A percentile compares a stretch with the other conserved stretches of the same genome.
Conservation (phyloP, 2,797 vertebrate species). For the Coluber constrictor region DNA sequence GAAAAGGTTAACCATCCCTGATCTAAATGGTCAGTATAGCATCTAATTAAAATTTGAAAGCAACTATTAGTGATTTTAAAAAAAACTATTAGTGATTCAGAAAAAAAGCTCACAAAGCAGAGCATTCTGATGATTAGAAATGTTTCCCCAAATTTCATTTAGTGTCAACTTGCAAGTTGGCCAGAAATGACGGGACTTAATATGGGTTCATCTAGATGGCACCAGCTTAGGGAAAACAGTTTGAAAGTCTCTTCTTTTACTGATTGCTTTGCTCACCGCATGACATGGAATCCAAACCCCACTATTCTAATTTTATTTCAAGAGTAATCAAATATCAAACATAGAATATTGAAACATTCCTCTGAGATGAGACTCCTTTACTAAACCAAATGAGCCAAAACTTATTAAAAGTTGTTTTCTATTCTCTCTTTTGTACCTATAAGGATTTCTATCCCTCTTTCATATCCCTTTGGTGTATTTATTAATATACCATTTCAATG, state of each 20-base stretch:
- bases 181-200: not conserved
- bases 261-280: not conserved
- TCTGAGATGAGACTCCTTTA: not conserved
- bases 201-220: not conserved
- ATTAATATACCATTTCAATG: not conserved
- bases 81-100: not conserved
- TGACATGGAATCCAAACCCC: not conserved
- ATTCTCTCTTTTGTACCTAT: not conserved
- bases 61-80: not conserved
- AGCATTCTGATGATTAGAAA: not conserved
- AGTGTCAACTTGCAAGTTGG: not conserved
- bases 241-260: not conserved
- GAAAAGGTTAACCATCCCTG: no score
- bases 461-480: not conserved
- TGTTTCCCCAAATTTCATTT: not conserved
- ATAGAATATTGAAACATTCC: not conserved
- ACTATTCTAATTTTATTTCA: not conserved
- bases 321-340: not conserved
- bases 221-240: not conserved
- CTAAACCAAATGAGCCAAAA: not conserved
- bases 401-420: not conserved
- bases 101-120: not conserved
- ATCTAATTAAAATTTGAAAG: not conserved
- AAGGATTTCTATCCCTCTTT: not conserved
- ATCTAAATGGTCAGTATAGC: not conserved